These are phyloP conservation scores for Hyperoodon ampullatus DNA, from an alignment of 2,113 vertebrate genomes.

Conservation along the genomic window DNA sequence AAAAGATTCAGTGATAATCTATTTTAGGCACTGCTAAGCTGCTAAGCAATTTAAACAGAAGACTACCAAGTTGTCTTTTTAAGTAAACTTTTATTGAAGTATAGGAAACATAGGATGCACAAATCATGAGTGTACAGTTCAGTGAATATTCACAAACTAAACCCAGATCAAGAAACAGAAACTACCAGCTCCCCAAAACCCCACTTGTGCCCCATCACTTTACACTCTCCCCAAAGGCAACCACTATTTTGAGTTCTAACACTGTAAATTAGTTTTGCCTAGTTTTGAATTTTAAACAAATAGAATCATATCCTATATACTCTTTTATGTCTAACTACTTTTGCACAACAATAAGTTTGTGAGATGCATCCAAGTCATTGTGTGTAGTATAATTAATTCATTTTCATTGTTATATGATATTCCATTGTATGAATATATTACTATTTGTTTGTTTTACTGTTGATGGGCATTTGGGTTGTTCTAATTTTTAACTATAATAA, in stretches of 20 bases:
- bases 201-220: not conserved
- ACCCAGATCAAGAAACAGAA: not conserved
- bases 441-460: not conserved
- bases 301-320: not conserved
- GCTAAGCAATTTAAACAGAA: constrained; percentile 65
- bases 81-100: constrained; percentile 30
- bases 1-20: constrained; percentile 58
- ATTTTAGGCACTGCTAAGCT: constrained; percentile 59
- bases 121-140: not conserved
- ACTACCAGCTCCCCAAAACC: not conserved
- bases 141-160: constrained; percentile 4
- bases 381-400: not conserved
- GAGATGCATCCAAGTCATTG: not conserved
- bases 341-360: not conserved
- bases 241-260: not conserved
- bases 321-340: not conserved
- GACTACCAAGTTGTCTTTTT: constrained; percentile 44
- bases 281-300: not conserved
- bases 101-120: not conserved
- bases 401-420: not conserved
- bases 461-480: not conserved
- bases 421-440: not conserved
- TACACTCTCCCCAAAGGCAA: not conserved
- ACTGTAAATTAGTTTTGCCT: not conserved
- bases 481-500: not conserved